These are phyloP conservation scores for Aquatica leii DNA, from an alignment of 2,888 invertebrate species.

Conservation along the genomic window DNA sequence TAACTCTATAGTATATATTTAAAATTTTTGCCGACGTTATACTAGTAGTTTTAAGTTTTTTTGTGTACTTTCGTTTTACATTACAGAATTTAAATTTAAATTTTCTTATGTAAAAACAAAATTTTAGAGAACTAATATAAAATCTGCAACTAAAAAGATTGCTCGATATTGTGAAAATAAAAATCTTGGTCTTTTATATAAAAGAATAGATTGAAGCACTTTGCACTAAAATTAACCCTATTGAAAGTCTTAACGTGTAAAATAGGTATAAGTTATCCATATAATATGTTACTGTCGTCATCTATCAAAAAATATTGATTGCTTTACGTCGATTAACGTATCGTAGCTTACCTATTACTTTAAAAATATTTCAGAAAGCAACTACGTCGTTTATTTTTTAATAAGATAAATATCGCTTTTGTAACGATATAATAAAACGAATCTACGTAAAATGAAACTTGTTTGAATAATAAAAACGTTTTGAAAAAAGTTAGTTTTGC, in stretches of 20 bases:
- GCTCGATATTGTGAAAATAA: no score
- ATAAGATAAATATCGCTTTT: conserved; percentile 25
- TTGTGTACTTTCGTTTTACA: no score
- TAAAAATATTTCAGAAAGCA: not conserved
- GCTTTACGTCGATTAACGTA: conserved; percentile 50
- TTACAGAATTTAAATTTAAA: no score
- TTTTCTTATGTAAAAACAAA: no score
- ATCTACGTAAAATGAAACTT: conserved; percentile 34
- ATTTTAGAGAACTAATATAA: no score
- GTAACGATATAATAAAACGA: conserved; percentile 16
- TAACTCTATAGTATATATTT: no score
- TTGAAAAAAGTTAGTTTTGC: conserved; percentile 31
- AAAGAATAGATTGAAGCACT: no score
- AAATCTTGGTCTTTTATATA: no score
- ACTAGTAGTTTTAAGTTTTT: no score
- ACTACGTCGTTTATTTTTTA: conserved; percentile 24
- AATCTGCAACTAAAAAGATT: no score
- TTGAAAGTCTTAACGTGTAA: conserved; percentile 47
- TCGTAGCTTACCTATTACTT: conserved; percentile 42
- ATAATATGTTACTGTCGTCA: conserved; percentile 54
- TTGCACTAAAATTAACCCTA: conserved; percentile 42
- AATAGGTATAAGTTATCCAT: conserved; percentile 42
- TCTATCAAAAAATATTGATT: conserved; percentile 55
- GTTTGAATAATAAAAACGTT: conserved; percentile 27
- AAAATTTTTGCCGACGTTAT: no score